A percentile compares a stretch with the other conserved stretches of the same genome.
These are phyloP conservation scores for Drosophila flavopinicola DNA, from an alignment of 2,888 invertebrate species.

Conservation along the genomic window DNA sequence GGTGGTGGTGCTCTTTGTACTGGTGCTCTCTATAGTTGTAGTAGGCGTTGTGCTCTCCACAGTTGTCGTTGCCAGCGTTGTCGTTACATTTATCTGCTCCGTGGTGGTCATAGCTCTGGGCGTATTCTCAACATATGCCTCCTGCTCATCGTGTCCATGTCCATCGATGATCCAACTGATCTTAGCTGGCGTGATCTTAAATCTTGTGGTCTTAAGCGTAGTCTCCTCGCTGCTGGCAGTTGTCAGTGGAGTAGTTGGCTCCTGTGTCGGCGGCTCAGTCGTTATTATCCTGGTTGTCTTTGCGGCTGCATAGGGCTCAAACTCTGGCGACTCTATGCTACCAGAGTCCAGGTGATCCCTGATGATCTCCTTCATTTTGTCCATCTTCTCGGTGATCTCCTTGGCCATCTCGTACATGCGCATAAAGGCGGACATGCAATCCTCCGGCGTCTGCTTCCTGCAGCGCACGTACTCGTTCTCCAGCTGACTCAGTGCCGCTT, in stretches of 20 bases:
- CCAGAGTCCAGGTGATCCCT: conserved; percentile 61
- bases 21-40: not conserved
- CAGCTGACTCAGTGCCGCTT: conserved; percentile 68
- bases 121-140: conserved; percentile 50
- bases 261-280: not conserved
- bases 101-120: conserved; percentile 28
- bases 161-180: conserved; percentile 82
- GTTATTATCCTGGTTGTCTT: conserved; percentile 17
- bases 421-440: conserved; percentile 79
- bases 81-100: conserved; percentile 18
- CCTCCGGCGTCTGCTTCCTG: conserved; percentile 70
- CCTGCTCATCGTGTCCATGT: conserved; percentile 62
- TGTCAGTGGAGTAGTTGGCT: conserved; percentile 20
- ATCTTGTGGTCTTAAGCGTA: conserved; percentile 36
- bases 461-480: conserved; percentile 79
- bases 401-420: conserved; percentile 81
- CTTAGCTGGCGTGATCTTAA: conserved; percentile 65
- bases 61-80: not conserved
- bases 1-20: not conserved
- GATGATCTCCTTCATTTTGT: conserved; percentile 81
- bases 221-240: conserved; percentile 29
- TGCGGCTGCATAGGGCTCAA: conserved; percentile 22
- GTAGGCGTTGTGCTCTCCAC: not conserved
- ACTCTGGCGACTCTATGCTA: conserved; percentile 46
- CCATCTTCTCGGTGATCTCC: conserved; percentile 81